Evolutionary conservation across 2,113 vertebrate genomes (phyloP), one percentile per base, ranked within the genome.

Genomic region (Epinephelus cyanopodus): DNA sequence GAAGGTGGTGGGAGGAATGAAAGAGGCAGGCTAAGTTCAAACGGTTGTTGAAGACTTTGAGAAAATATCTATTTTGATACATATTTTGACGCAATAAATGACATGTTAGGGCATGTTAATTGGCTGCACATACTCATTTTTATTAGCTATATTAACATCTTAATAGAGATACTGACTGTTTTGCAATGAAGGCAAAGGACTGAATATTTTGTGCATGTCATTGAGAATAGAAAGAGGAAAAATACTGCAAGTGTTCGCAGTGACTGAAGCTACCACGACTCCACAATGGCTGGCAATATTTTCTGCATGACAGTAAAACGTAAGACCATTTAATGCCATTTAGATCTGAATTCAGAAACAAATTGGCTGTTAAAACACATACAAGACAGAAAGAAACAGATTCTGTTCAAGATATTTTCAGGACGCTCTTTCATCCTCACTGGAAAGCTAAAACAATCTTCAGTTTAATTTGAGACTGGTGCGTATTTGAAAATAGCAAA

Each of bases 401-500:
- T 70, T 68, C 56, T 14, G 53, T 67, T 77, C 6, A 45, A 69
- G 65, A 76, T 53, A 73, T 87, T 48, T 89, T n/a, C 56, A 64
- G 54, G 71, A 47, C 33, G 47, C 17, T 47, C 68, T 54, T 82
- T 66, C 77, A 45, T 63, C 62, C 71, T 77, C 77, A 4, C 68
- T 21, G 80, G 54, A 85, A 63, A 77, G 45, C 72, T 37, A 48
- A 89, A 86, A 86, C 77, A 82, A 79, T 81, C 84, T 87, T 73
- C 75, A 42, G 60, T 82, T 89, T 75, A 60, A 90, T 90, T 74
- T 83, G 56, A 90, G 75, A 61, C 48, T 3, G 11, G 56, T 79
- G 80, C 69, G 87, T 81, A 45, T 77, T 86, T 87, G 85, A 77
- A 74, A 66, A 78, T 62, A 65, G 81, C 58, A 19, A 67, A 78